These are phyloP conservation scores for Drosophila melanogaster DNA, from an alignment of 1,140 invertebrate species.

Conservation along the genomic window Release_6_plus_ISO1_MT NT_033777.3:24590501-24591000, in stretches of 20 bases:
- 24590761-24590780: conserved; percentile 62
- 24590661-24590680: conserved; percentile 35
- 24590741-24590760: neutral
- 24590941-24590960: conserved; percentile 63
- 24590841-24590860: conserved; percentile 1
- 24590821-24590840: conserved; percentile 24
- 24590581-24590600: conserved; percentile 37
- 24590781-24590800: conserved; percentile 29
- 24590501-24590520: conserved; percentile 34
- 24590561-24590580: conserved; percentile 62
- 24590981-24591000: conserved; percentile 63
- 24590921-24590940: conserved; percentile 16
- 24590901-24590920: neutral
- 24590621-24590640: conserved; percentile 6
- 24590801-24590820: too few relatives aligned
- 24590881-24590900: conserved; percentile 47
- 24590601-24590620: conserved; percentile 63
- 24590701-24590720: conserved; percentile 25
- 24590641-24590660: conserved; percentile 9
- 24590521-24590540: conserved; percentile 42
- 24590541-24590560: conserved; percentile 56
- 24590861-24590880: neutral
- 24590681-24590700: conserved; percentile 48
- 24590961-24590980: conserved; percentile 65
- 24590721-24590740: too few relatives aligned